Base-by-base conservation (phyloP, 2,888 invertebrate species). In the Tetanocera ferruginea region DNA sequence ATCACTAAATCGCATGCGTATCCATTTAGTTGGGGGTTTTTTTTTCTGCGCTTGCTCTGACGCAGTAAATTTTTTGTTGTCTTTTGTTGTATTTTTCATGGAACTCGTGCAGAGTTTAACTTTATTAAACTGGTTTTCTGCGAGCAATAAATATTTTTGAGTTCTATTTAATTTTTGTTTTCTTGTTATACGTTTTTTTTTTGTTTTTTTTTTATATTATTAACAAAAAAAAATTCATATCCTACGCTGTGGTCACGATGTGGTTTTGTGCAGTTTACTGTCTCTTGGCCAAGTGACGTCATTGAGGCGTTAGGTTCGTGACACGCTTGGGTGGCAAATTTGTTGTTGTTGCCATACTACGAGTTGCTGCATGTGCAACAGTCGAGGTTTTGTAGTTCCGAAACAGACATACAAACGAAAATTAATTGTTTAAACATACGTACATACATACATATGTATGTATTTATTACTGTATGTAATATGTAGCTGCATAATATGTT, bases 271-370 rank as follows among this genome's bases (percentile, higher is more conserved):
- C 67, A 49, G 8, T 66, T 31, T 17, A 43, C 14, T 60, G 72
- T 72, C 37, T 34, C 72, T 72, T 60, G 72, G 72, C 60, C 72
- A 57, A 14, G 57, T 72, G 72, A 72, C 72, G 72, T 72, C 72
- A 72, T 43, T 57, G 57, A 57, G 72, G 31, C 52, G 71, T 72
- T 72, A 19, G 34, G 72, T 57, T 72, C 72, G 72, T 72, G 72
- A 72, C 72, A 72, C 17, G 72, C 57, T 72, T 72, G 37, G 72
- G 72, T 72, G 72, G 72, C 57, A 55, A 69, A 17, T 11, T 60
- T 60, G 25, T 37, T 72, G 23, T 37, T 69, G 23, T 51, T 72
- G 57, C 37, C 49, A 43, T 19, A 49, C 23, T 43, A 19, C n/a
- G n/a, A n/a, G n/a, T n/a, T n/a, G 9, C 11, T 34, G 19, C 31